Evolutionary conservation across 2,888 invertebrate genomes (phyloP).

Genomic region (Rugalucina vietnamica): DNA sequence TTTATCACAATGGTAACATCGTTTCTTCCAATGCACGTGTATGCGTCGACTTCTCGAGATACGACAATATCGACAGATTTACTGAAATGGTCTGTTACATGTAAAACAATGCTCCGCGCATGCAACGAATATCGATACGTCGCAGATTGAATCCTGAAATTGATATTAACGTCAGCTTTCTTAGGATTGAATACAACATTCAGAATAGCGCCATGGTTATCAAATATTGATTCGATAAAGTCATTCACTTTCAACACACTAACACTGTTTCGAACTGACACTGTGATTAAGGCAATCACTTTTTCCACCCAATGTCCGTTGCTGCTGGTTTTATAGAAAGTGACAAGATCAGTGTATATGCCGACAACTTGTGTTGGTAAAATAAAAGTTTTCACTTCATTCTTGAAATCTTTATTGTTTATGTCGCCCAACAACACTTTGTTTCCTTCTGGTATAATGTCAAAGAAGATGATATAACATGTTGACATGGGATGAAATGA

Average conservation of each 20-base stretch:
- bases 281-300: too few relatives aligned
- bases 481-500: too few relatives aligned
- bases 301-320: too few relatives aligned
- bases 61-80: neutral
- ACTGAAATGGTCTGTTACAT: neutral
- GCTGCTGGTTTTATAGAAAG: too few relatives aligned
- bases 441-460: too few relatives aligned
- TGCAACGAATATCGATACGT: neutral
- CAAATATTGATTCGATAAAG: neutral
- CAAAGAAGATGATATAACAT: too few relatives aligned
- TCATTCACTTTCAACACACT: neutral
- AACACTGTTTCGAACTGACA: neutral
- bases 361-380: too few relatives aligned
- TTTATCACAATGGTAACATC: neutral
- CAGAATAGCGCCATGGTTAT: neutral
- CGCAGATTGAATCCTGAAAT: neutral
- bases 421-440: too few relatives aligned
- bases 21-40: neutral
- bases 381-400: too few relatives aligned
- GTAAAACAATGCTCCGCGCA: neutral
- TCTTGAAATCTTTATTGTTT: too few relatives aligned
- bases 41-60: neutral
- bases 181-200: neutral
- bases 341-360: too few relatives aligned
- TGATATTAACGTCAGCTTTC: neutral